phyloP scores from a whole-genome alignment of 2,113 vertebrate species.

The Eleginops maclovinus region DNA sequence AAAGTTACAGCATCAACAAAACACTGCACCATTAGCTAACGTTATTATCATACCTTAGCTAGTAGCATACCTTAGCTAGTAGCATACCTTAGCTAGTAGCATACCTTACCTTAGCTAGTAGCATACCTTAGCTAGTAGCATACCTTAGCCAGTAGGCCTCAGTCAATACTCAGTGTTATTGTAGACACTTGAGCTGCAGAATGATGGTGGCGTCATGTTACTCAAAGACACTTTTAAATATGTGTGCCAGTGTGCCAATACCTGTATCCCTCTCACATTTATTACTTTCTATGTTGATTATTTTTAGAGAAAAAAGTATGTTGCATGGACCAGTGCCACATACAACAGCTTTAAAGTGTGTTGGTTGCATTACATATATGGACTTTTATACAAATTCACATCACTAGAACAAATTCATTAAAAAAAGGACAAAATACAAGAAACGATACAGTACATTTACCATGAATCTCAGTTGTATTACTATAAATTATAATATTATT shows the following conservation, averaged over 20 bases:
- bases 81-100: background rate
- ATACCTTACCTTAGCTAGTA: background rate
- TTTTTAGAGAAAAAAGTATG: background rate
- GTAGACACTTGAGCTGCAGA: background rate
- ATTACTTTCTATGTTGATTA: background rate
- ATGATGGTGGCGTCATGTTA: background rate
- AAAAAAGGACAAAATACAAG: background rate
- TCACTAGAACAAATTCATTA: background rate
- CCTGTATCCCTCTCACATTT: too few relatives aligned
- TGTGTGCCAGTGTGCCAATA: background rate
- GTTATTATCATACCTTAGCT: too few relatives aligned
- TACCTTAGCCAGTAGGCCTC: background rate
- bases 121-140: background rate
- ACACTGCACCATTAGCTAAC: too few relatives aligned
- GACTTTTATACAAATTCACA: background rate
- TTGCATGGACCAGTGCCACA: background rate
- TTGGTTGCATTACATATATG: background rate
- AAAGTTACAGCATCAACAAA: too few relatives aligned
- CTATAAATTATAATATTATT: too few relatives aligned
- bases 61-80: background rate
- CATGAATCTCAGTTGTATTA: background rate
- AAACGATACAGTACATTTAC: background rate
- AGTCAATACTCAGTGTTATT: background rate
- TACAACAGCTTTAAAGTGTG: constrained; percentile 5
- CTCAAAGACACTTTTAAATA: background rate